Conservation (phyloP, 1,140 invertebrate species). For the Dendrolimus punctatus region DNA sequence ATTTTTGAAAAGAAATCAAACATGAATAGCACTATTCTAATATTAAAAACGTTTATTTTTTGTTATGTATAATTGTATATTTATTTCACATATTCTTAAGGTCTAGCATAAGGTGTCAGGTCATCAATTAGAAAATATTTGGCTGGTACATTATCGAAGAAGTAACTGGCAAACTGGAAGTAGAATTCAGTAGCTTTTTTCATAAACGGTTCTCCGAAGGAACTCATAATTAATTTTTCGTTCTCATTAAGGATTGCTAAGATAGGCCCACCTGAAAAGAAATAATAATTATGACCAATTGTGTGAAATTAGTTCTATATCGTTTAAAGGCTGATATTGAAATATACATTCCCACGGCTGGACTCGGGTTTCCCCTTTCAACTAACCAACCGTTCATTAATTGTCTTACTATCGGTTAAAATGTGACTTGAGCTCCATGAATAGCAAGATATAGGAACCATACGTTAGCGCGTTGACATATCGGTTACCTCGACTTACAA, state of each 20-base stretch:
- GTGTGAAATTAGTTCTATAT: neutral
- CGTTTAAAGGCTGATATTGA: too few relatives aligned
- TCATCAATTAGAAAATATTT: conserved; percentile 28
- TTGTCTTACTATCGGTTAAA: too few relatives aligned
- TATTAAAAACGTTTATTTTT: too few relatives aligned
- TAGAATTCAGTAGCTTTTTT: conserved; percentile 27
- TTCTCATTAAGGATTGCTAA: conserved; percentile 31
- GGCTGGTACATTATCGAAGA: conserved; percentile 27
- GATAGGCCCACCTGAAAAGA: conserved; percentile 25
- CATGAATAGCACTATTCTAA: too few relatives aligned
- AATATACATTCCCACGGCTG: too few relatives aligned
- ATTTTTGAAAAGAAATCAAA: too few relatives aligned
- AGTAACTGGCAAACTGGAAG: conserved; percentile 14
- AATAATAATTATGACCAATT: conserved; percentile 5
- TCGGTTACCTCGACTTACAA: too few relatives aligned
- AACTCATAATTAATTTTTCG: conserved; percentile 23
- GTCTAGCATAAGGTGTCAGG: conserved; percentile 9
- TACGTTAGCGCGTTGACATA: too few relatives aligned
- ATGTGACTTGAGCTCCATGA: too few relatives aligned
- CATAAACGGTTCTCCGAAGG: conserved; percentile 26
- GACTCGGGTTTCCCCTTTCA: too few relatives aligned
- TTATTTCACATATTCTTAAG: neutral
- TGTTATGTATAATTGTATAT: neutral
- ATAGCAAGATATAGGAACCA: too few relatives aligned
- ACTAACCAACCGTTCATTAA: too few relatives aligned